Conservation (phyloP, 1,140 invertebrate genomes). For the Leptinotarsa defecta region DNA sequence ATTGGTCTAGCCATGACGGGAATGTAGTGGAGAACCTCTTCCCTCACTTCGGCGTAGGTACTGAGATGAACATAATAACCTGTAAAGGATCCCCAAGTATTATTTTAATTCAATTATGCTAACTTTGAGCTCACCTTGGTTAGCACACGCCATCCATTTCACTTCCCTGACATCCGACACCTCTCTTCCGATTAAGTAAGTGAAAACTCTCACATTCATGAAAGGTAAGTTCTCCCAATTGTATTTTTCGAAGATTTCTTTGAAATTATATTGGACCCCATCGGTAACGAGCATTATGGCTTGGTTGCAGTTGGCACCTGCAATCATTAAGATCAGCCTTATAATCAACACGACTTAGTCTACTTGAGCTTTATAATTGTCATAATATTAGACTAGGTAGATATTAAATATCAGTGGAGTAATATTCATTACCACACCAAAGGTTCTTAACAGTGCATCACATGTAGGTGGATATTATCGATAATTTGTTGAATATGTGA, state of each 20-base stretch:
- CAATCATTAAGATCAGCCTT: slow-evolving; percentile 11
- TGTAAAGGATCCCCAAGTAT: slow-evolving; percentile 25
- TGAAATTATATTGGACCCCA: slow-evolving; percentile 82
- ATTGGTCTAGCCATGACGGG: slow-evolving; percentile 78
- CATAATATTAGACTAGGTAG: no score
- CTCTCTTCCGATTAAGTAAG: slow-evolving; percentile 76
- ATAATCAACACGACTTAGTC: neutral
- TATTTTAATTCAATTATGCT: neutral
- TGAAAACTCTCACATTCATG: slow-evolving; percentile 80
- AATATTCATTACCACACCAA: no score
- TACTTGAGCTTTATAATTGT: no score
- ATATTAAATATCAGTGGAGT: no score
- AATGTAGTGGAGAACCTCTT: slow-evolving; percentile 81
- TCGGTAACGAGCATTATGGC: slow-evolving; percentile 92
- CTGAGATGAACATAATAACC: slow-evolving; percentile 85
- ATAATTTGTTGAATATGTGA: no score
- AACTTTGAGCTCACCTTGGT: slow-evolving; percentile 58
- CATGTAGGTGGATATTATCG: no score
- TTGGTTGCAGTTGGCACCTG: slow-evolving; percentile 71
- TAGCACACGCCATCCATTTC: slow-evolving; percentile 88
- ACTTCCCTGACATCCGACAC: slow-evolving; percentile 66
- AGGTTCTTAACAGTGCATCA: no score
- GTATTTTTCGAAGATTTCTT: slow-evolving; percentile 79
- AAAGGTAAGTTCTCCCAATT: slow-evolving; percentile 68
- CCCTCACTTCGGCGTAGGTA: slow-evolving; percentile 81